Evolutionary conservation across 2,113 vertebrate species (phyloP), one percentile per base, ranked within the genome.

Genomic region (Cyrtonyx montezumae): DNA sequence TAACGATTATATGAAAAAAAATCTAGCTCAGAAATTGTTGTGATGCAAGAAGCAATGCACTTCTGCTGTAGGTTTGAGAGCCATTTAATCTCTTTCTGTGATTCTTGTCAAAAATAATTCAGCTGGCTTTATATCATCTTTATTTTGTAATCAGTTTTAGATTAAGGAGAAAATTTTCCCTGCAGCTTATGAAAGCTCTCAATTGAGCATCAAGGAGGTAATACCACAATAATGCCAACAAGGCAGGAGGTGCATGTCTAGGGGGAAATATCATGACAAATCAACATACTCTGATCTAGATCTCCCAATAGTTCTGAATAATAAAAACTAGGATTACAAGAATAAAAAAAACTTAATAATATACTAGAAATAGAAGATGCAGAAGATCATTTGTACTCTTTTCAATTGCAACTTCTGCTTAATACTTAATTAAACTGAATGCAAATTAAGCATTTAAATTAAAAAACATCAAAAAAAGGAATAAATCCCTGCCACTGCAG

Each of bases 91-190:
- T 79, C 14, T 70, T 30, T 56, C 34, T 69, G 70, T 76, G 40
- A 65, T 46, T 73, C 58, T 46, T 87, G 90, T 84, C 46, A 96
- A 87, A 94, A 84, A 45, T 34, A 92, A 81, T 87, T 76, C 3
- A 2, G 2, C 26, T 65, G 14, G 42, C 22, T 88, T 87, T 94
- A 46, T 53, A 79, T 91, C 53, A 95, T 66, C 45, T 85, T 89
- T 89, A 75, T 86, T 93, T 87, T 91, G n/a, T 42, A 94, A 84
- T 74, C 71, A 79, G 32, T 82, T 78, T 74, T 53, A 56, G 42
- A 74, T 80, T 68, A 70, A 85, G 40, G 30, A 79, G 32, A 45
- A 9, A 46, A 56, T 68, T 71, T 88, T 70, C 71, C 26, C 36
- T 79, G 42, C 28, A 42, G 10, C 3, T 80, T 81, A 23, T 53